Percentiles rank a stretch among this genome's conserved stretches.
phyloP scores from a whole-genome alignment of 2,797 vertebrate species.

The Leptoclinus maculatus region DNA sequence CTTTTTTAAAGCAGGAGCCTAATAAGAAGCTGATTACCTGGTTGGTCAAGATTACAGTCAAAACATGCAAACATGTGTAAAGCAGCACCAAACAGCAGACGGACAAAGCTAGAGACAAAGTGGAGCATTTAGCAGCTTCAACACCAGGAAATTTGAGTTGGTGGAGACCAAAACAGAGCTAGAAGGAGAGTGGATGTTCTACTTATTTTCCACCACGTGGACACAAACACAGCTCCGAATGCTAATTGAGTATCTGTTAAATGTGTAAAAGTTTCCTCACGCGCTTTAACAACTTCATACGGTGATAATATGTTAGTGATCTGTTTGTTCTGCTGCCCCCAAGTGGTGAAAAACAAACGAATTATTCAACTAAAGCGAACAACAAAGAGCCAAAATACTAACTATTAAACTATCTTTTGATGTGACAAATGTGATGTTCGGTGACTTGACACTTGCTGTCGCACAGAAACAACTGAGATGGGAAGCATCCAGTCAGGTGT shows the following conservation, averaged over 20 bases:
- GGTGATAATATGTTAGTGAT: neutral
- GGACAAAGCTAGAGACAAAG: neutral
- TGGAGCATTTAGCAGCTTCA: neutral
- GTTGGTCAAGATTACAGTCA: neutral
- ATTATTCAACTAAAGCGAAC: neutral
- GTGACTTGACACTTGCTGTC: neutral
- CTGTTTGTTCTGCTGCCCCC: neutral
- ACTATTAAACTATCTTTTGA: neutral
- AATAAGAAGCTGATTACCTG: neutral
- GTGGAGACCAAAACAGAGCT: neutral
- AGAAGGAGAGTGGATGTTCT: neutral
- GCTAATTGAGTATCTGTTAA: neutral
- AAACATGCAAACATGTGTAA: neutral
- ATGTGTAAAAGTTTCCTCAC: neutral
- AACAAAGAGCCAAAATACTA: neutral
- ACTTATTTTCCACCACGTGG: neutral
- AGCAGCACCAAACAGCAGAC: neutral
- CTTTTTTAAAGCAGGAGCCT: neutral
- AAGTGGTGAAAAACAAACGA: neutral
- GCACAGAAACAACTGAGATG: neutral
- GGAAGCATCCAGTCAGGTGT: neutral
- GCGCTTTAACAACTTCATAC: neutral
- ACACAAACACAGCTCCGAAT: neutral
- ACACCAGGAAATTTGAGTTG: neutral
- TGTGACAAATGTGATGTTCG: neutral